These are phyloP conservation scores for Dasyprocta punctata DNA, from an alignment of 2,113 vertebrate species.

Conservation along the genomic window DNA sequence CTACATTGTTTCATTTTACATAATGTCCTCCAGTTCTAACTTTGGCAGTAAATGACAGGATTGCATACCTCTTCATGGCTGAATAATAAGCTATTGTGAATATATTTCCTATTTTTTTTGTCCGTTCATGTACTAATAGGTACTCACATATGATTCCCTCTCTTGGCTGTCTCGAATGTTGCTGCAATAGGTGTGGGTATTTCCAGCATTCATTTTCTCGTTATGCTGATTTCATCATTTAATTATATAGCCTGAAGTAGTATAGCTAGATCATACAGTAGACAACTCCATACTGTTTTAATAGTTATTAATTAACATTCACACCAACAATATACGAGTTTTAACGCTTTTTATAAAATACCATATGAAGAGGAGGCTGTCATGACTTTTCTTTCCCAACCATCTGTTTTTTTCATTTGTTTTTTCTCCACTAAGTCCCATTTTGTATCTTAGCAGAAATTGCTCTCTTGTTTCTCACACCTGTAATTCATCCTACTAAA, in stretches of 20 bases:
- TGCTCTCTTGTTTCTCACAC: neutral
- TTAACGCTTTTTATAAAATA: neutral
- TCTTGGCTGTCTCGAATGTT: neutral
- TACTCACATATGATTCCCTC: neutral
- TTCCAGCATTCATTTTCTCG: neutral
- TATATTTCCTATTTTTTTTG: neutral
- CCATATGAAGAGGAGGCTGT: accelerated
- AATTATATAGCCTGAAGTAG: neutral
- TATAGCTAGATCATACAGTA: neutral
- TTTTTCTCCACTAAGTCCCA: neutral
- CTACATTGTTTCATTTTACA: neutral
- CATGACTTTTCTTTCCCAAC: neutral
- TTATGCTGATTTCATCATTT: neutral
- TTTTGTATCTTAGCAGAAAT: neutral
- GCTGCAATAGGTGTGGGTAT: neutral
- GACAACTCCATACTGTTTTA: neutral
- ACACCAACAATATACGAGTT: neutral
- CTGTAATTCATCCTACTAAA: neutral
- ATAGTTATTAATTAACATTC: neutral
- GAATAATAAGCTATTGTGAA: neutral
- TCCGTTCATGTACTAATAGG: neutral
- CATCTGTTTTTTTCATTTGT: neutral
- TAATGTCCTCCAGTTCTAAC: neutral
- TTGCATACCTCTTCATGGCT: neutral
- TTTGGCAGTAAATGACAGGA: neutral